Evolutionary conservation across 30 jellyfish, hydroid and myxozoan species (phyloP).

Genomic region (Clytia hemisphaerica): DNA sequence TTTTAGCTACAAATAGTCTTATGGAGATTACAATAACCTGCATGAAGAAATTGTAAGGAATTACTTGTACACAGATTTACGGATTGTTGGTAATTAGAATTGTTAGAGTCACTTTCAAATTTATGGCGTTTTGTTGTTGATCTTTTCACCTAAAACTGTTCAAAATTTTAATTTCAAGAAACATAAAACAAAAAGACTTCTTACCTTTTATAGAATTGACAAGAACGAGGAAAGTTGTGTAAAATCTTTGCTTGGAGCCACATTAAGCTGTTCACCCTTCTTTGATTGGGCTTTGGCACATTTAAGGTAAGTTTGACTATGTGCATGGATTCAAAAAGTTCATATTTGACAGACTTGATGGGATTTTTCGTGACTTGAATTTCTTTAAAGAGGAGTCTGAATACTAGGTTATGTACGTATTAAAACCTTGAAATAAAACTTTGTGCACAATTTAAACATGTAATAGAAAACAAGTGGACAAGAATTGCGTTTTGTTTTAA

Average conservation of each 20-base stretch:
- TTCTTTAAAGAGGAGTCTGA: too few relatives aligned
- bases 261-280: conserved; percentile 53
- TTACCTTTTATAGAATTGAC: conserved; percentile 33
- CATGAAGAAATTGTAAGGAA: conserved; percentile 63
- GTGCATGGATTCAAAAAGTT: background rate
- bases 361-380: too few relatives aligned
- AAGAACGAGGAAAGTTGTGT: conserved; percentile 70
- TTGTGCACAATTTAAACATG: too few relatives aligned
- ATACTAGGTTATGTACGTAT: too few relatives aligned
- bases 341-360: too few relatives aligned
- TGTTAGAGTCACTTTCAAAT: background rate
- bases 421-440: too few relatives aligned
- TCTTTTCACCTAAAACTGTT: background rate
- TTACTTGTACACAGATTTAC: background rate
- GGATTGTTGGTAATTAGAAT: background rate
- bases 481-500: too few relatives aligned
- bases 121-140: background rate
- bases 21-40: conserved; percentile 65
- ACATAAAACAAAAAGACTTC: background rate
- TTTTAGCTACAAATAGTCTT: conserved; percentile 56
- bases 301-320: conserved; percentile 46
- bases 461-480: too few relatives aligned
- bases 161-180: background rate
- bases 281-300: conserved; percentile 93
- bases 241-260: conserved; percentile 54